Conservation (phyloP, 2,113 vertebrate genomes). For the Danio rerio region GRCz12tu NC_133186.1:14822501-14823000, state of each 20-base stretch:
- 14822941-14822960: constrained; percentile 29
- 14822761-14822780: neutral
- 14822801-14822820: neutral
- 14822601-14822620: constrained; percentile 52
- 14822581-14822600: constrained; percentile 56
- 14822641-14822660: constrained; percentile 52
- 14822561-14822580: constrained; percentile 59
- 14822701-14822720: constrained; percentile 15
- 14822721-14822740: neutral
- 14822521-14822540: constrained; percentile 56
- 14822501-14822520: constrained; percentile 46
- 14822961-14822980: constrained; percentile 29
- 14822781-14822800: neutral
- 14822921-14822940: neutral
- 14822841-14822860: neutral
- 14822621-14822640: constrained; percentile 53
- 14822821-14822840: too few relatives aligned
- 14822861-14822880: neutral
- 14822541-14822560: constrained; percentile 60
- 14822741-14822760: constrained; percentile 12
- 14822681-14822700: neutral
- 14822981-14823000: constrained; percentile 40
- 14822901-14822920: neutral
- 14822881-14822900: neutral
- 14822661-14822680: constrained; percentile 19